Base-by-base conservation (phyloP, 2,113 vertebrate species). In the Dasyornis broadbenti region DNA sequence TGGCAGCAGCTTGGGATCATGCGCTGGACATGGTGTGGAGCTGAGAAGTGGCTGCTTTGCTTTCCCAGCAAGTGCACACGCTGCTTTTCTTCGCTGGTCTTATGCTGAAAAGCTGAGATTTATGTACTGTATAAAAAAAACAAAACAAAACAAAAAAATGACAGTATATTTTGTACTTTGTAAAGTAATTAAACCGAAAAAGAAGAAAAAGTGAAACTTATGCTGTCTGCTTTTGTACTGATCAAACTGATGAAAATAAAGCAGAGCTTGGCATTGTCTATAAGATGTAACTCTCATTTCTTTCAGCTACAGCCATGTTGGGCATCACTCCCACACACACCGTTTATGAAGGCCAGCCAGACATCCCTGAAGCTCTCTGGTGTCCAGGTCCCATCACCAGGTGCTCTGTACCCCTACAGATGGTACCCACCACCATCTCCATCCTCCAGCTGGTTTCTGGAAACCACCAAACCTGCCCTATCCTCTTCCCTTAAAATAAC, bases 81-180 rank as follows among this genome's bases (percentile, higher is more conserved):
- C 94, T 95, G 35, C 77, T 94, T 91, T 79, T 71, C 76, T 89
- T 91, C 92, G 91, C 94, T 72, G 87, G 82, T 97, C 87, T 96
- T 64, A 75, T 1, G 91, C 95, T 95, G 95, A 92, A 93, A 96
- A 97, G 95, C 96, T 39, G 75, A 96, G 96, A 93, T 97, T 98
- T 95, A 93, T 89, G 98, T 98, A 98, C 98, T 98, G 97, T 98
- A 97, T 79, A 94, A 56, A 18, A 75, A 81, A 96, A 71, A 53
- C 28, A 42, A 60, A 68, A 21, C 28, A 39, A 20, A 61, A 61
- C 39, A 96, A 95, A 92, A 65, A 84, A 97, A 98, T 97, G 85
- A 97, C 97, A 97, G 98, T 98, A 98, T 98, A 98, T 98, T 98
- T 98, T 98, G 97, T 98, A 98, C 96, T 98, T 97, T 98, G 97